Evolutionary conservation across 2,113 vertebrate genomes (phyloP).

Genomic region (Aix galericulata): DNA sequence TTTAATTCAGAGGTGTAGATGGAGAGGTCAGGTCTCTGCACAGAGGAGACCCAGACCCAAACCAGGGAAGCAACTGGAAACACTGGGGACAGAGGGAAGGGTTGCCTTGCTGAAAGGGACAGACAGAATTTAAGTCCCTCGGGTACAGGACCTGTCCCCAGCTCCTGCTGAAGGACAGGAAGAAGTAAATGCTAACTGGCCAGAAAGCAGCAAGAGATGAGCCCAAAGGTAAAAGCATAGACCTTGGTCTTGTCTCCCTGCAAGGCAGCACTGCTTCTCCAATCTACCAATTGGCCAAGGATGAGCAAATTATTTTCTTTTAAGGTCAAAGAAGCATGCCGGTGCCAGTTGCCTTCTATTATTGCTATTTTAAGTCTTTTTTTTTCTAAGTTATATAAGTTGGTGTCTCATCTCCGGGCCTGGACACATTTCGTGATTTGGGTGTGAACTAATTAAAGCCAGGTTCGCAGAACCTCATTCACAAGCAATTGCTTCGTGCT

Average conservation of each 20-base stretch:
- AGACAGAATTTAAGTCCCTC: not conserved
- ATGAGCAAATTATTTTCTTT: not conserved
- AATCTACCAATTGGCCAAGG: not conserved
- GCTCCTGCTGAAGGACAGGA: not conserved
- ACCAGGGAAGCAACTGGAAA: not conserved
- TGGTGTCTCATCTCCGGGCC: not conserved
- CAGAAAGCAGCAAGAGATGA: not conserved
- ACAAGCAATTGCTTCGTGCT: not conserved
- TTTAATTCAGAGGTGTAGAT: not conserved
- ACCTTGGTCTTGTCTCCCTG: not conserved
- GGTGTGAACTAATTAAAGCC: constrained; percentile 5
- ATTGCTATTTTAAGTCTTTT: not conserved
- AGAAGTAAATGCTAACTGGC: too few species aligned
- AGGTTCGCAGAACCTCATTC: not conserved
- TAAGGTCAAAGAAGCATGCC: not conserved
- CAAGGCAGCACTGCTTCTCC: not conserved
- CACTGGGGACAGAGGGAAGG: not conserved
- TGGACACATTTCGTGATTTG: not conserved
- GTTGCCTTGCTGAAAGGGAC: not conserved
- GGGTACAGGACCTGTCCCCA: not conserved
- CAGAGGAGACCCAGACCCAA: not conserved
- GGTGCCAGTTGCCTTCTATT: not conserved
- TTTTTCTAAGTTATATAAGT: not conserved
- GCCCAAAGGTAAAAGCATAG: not conserved
- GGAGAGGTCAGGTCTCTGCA: not conserved